Percentiles rank a stretch among this genome's conserved stretches.
phyloP scores from a whole-genome alignment of 2,797 vertebrate species.

The Neosalanx taihuensis region DNA sequence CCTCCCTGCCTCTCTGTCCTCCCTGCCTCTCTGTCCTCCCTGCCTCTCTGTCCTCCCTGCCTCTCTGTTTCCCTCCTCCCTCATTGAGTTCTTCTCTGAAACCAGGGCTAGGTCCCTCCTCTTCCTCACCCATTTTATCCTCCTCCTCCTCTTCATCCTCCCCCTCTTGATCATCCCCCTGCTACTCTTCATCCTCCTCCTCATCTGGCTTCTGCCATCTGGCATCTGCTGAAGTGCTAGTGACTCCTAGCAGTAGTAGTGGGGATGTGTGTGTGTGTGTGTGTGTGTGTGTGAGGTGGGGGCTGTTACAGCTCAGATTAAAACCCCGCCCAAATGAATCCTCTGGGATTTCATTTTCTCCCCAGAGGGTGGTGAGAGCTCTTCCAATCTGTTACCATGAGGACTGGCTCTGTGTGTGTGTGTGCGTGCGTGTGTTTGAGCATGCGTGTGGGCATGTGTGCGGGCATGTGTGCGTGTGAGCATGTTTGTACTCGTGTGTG shows the following conservation, averaged over 20 bases:
- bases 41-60: not conserved
- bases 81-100: constrained; percentile 26
- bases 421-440: not conserved
- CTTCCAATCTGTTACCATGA: constrained; percentile 2
- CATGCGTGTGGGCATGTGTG: not conserved
- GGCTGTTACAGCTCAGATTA: constrained; percentile 57
- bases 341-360: constrained; percentile 48
- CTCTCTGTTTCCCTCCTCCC: not conserved
- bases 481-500: not conserved
- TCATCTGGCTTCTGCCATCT: constrained; percentile 45
- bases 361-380: constrained; percentile 37
- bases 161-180: constrained; percentile 15
- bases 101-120: constrained; percentile 31
- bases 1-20: not conserved
- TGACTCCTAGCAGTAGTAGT: not conserved
- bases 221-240: constrained; percentile 51
- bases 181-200: constrained; percentile 1
- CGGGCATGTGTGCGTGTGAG: not conserved
- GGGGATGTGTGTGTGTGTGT: not conserved
- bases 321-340: constrained; percentile 46
- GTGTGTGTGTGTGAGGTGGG: constrained; percentile 7
- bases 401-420: not conserved
- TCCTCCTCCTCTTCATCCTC: constrained; percentile 29
- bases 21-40: not conserved
- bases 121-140: not conserved